A percentile compares a stretch with the other conserved stretches of the same genome.
phyloP scores from a whole-genome alignment of 2,797 vertebrate species.

The Lagocephalus sceleratus region DNA sequence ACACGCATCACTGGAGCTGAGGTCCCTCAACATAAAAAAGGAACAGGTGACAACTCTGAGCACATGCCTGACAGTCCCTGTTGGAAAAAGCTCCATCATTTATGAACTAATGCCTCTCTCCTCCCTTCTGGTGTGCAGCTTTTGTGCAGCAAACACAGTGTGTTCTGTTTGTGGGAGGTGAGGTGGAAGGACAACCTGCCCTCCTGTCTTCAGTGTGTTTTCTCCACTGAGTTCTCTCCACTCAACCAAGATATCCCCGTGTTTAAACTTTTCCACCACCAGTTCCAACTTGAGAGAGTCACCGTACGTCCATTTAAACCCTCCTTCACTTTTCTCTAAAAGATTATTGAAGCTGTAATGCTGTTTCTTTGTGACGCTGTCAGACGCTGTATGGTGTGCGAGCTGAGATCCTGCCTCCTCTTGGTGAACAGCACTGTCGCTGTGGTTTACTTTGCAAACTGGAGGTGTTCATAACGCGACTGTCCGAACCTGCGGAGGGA shows the following conservation, averaged over 20 bases:
- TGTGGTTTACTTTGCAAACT: slow-evolving; percentile 89
- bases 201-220: slow-evolving; percentile 81
- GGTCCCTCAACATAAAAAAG: slow-evolving; percentile 78
- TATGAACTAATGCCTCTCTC: neutral
- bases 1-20: slow-evolving; percentile 73
- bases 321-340: neutral
- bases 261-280: slow-evolving; percentile 86
- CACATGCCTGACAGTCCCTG: neutral
- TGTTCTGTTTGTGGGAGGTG: slow-evolving; percentile 95
- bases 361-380: slow-evolving; percentile 7
- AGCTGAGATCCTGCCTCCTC: slow-evolving; percentile 83
- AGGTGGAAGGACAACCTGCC: slow-evolving; percentile 83
- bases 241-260: slow-evolving; percentile 70
- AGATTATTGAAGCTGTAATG: neutral
- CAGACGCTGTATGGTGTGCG: slow-evolving; percentile 90
- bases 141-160: slow-evolving; percentile 84
- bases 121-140: slow-evolving; percentile 65
- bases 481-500: slow-evolving; percentile 81
- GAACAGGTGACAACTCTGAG: slow-evolving; percentile 77
- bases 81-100: neutral
- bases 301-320: slow-evolving; percentile 70
- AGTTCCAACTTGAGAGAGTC: slow-evolving; percentile 87
- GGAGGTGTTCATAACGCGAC: slow-evolving; percentile 88
- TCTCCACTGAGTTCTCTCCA: slow-evolving; percentile 86
- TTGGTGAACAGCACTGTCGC: slow-evolving; percentile 83